Conservation (phyloP, 2,113 vertebrate species). For the Panurus biarmicus region DNA sequence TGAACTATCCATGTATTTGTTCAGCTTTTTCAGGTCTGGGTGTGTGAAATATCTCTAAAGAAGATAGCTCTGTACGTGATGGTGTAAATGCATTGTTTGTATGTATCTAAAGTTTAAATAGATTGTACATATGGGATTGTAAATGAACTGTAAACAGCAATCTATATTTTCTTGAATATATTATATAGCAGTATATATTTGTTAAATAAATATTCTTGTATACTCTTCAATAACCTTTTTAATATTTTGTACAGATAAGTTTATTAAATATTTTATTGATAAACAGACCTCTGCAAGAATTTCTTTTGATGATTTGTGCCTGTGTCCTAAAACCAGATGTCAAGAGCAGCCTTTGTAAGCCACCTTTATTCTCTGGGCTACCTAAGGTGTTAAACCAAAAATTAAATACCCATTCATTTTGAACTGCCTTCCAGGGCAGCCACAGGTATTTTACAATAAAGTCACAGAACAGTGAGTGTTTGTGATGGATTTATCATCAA, state of each 20-base stretch:
- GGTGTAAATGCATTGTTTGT: constrained; percentile 73
- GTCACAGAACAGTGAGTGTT: not conserved
- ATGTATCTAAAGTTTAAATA: constrained; percentile 77
- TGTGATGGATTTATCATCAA: not conserved
- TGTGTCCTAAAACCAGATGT: not conserved
- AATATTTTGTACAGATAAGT: constrained; percentile 80
- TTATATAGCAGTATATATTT: constrained; percentile 82
- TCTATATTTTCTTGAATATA: constrained; percentile 80
- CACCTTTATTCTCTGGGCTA: not conserved
- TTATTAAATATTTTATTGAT: constrained; percentile 84
- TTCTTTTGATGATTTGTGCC: not conserved
- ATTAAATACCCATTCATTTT: not conserved
- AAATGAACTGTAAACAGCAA: constrained; percentile 86
- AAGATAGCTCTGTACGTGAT: constrained; percentile 44
- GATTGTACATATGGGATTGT: constrained; percentile 84
- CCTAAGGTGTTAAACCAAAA: not conserved
- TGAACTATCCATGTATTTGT: constrained; percentile 34
- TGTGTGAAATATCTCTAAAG: constrained; percentile 46
- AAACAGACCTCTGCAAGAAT: not conserved
- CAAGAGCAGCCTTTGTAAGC: not conserved
- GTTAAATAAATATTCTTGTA: constrained; percentile 76
- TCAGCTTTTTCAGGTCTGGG: constrained; percentile 36
- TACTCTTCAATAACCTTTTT: constrained; percentile 70
- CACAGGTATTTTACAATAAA: not conserved
- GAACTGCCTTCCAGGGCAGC: not conserved